A percentile compares a stretch with the other conserved stretches of the same genome.
phyloP scores from a whole-genome alignment of 2,888 invertebrate species.

The Conus canariensis region DNA sequence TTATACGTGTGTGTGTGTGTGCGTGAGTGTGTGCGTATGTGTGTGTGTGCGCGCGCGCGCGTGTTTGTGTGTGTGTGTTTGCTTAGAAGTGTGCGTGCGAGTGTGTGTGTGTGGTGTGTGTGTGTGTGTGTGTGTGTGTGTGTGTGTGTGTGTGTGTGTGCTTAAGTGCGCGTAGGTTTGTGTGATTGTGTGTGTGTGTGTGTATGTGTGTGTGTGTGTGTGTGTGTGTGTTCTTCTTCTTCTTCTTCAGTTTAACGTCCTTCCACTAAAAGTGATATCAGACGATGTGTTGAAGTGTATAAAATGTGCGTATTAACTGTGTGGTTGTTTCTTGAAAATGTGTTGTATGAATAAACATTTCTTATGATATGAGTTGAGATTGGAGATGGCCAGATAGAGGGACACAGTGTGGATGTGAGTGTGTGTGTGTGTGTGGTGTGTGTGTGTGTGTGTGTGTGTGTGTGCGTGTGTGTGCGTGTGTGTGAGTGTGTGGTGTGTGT shows the following conservation, averaged over 20 bases:
- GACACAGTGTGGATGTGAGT: background rate
- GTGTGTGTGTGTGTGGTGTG: background rate
- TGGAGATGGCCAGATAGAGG: no score
- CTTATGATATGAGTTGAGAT: no score
- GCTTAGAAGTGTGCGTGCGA: no score
- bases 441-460: background rate
- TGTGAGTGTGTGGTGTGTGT: background rate
- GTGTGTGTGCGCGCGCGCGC: background rate
- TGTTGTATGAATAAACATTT: no score
- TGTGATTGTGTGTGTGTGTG: background rate
- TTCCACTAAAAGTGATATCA: no score
- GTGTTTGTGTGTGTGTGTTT: background rate
- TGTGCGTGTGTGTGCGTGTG: background rate
- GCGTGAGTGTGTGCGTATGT: no score
- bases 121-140: background rate
- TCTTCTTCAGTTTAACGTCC: no score
- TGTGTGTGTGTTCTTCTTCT: background rate
- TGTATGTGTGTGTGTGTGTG: background rate
- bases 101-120: background rate
- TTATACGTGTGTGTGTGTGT: background rate
- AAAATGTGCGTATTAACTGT: no score
- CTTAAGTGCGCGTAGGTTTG: no score
- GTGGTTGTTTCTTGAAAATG: no score
- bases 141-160: background rate
- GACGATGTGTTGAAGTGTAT: no score